These are phyloP conservation scores for Acrobasis suavella DNA, from an alignment of 2,888 invertebrate genomes.

Conservation along the genomic window DNA sequence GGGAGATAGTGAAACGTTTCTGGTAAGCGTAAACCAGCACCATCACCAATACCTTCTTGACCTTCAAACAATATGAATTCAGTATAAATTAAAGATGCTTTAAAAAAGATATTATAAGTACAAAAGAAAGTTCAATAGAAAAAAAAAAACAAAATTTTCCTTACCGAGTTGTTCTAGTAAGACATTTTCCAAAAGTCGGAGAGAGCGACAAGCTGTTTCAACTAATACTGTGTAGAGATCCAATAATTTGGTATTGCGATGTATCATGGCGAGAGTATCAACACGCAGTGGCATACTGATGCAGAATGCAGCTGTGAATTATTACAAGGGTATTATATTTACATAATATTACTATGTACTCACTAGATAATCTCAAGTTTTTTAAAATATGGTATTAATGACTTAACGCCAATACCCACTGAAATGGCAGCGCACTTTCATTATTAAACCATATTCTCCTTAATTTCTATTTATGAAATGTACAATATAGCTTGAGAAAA, in stretches of 20 bases:
- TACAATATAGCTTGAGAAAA: too few relatives aligned
- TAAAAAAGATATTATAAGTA: not conserved
- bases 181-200: slow-evolving; percentile 85
- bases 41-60: slow-evolving; percentile 78
- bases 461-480: too few relatives aligned
- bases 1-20: slow-evolving; percentile 90
- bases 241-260: slow-evolving; percentile 83
- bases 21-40: slow-evolving; percentile 80
- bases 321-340: slow-evolving; percentile 15
- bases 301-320: slow-evolving; percentile 68
- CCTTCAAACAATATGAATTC: slow-evolving; percentile 44
- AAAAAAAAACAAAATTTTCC: slow-evolving; percentile 26
- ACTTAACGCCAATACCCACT: too few relatives aligned
- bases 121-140: not conserved
- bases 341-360: too few relatives aligned
- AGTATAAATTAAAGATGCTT: too few relatives aligned
- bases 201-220: slow-evolving; percentile 87
- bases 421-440: too few relatives aligned
- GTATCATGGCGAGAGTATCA: slow-evolving; percentile 88
- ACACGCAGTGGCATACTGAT: slow-evolving; percentile 85
- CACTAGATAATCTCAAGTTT: not conserved
- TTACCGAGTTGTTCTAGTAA: slow-evolving; percentile 82
- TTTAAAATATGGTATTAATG: too few relatives aligned
- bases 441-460: too few relatives aligned
- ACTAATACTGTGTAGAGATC: slow-evolving; percentile 88